These are phyloP conservation scores for Tetheella fluctuosa DNA, from an alignment of 2,888 invertebrate genomes.

Conservation along the genomic window DNA sequence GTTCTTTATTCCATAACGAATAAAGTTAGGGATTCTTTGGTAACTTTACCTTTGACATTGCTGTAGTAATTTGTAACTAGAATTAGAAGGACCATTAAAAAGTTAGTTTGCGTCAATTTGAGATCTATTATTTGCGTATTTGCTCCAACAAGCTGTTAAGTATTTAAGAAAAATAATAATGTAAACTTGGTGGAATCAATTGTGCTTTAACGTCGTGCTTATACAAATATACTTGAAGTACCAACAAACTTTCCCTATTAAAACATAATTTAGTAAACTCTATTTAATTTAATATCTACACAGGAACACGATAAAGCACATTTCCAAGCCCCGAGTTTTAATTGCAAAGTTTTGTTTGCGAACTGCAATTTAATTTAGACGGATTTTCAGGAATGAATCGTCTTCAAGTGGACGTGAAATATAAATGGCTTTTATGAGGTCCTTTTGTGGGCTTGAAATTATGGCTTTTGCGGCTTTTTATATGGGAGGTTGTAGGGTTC, in stretches of 20 bases:
- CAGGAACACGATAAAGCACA: conserved; percentile 6
- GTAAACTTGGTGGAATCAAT: background rate
- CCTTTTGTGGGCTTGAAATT: conserved; percentile 11
- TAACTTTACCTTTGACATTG: conserved; percentile 3
- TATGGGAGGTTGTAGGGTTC: conserved; percentile 1
- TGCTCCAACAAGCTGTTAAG: background rate
- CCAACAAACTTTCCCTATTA: background rate
- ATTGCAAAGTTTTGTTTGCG: conserved; percentile 6
- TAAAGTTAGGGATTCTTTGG: background rate
- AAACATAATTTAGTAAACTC: conserved; percentile 5
- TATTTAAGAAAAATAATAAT: background rate
- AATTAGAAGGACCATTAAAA: conserved; percentile 1
- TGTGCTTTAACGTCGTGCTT: background rate
- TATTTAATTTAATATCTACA: background rate
- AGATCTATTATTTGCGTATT: background rate
- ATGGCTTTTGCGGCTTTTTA: conserved; percentile 11
- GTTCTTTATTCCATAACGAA: conserved; percentile 3
- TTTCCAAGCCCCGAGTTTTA: background rate
- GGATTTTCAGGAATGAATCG: conserved; percentile 4
- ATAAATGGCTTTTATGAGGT: conserved; percentile 10
- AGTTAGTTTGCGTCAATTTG: background rate
- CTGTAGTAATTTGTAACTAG: conserved; percentile 2
- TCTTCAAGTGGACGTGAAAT: conserved; percentile 7
- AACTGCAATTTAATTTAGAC: conserved; percentile 9
- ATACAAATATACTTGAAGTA: background rate